A percentile compares a stretch with the other conserved stretches of the same genome.
phyloP scores from a whole-genome alignment of 2,797 vertebrate genomes.

The Sebastes umbrosus region DNA sequence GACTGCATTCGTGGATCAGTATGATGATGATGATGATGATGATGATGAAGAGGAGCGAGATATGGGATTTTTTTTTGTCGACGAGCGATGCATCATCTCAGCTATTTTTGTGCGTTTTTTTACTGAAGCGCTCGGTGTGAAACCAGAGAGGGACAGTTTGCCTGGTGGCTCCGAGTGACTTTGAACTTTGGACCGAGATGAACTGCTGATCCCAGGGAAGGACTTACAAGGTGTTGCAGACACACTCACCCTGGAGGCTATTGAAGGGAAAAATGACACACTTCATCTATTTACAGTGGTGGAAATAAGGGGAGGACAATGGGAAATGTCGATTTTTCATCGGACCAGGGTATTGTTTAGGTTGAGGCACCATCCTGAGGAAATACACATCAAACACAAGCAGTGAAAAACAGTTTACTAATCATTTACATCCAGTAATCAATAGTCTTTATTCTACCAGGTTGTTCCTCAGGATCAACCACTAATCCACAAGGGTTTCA shows the following conservation, averaged over 20 bases:
- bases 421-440: background rate
- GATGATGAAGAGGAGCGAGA: background rate
- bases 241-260: background rate
- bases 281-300: background rate
- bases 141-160: background rate
- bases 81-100: background rate
- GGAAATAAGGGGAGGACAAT: background rate
- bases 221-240: slow-evolving; percentile 10
- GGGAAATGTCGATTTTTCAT: background rate
- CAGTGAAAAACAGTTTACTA: background rate
- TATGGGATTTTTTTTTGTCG: background rate
- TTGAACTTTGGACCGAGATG: slow-evolving; percentile 2
- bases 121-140: background rate
- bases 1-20: slow-evolving; percentile 12
- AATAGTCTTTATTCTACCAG: background rate
- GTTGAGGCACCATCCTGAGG: background rate
- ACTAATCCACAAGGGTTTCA: background rate
- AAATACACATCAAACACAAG: background rate
- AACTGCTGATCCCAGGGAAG: slow-evolving; percentile 9
- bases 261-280: background rate
- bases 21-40: background rate
- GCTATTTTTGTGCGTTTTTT: background rate
- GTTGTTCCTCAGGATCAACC: background rate
- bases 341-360: background rate
- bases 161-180: slow-evolving; percentile 25